Evolutionary conservation across 2,888 invertebrate species (phyloP).

Genomic region (Aphodius sticticus): DNA sequence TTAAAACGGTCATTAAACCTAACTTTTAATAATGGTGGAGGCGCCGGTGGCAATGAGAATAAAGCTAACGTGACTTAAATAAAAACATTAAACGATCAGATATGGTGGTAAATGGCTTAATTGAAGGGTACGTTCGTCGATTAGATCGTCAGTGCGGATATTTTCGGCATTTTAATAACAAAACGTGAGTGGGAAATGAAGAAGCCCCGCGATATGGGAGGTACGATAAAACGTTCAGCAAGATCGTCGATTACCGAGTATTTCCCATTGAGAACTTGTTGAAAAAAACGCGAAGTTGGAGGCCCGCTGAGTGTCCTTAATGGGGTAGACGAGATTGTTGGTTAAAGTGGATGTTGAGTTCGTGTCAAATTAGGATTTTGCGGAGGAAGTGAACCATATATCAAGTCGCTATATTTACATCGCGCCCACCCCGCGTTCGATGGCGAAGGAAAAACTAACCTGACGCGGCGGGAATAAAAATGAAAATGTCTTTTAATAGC

Average conservation of each 20-base stretch:
- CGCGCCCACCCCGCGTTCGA: not conserved
- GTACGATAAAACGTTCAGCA: not conserved
- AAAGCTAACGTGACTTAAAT: no score
- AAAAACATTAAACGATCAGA: no score
- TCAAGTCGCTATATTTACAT: slow-evolving; percentile 4
- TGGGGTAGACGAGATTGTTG: not conserved
- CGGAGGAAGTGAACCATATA: not conserved
- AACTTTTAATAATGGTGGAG: not conserved
- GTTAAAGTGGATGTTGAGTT: slow-evolving; percentile 4
- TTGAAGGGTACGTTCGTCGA: not conserved
- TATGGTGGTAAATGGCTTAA: no score
- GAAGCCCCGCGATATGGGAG: not conserved
- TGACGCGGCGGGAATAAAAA: not conserved
- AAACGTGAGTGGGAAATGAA: not conserved
- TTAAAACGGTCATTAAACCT: not conserved
- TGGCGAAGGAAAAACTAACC: not conserved
- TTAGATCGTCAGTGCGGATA: not conserved
- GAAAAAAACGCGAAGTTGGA: not conserved
- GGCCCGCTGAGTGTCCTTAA: not conserved
- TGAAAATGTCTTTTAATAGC: not conserved
- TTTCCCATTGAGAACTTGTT: not conserved
- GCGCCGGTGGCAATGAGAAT: not conserved
- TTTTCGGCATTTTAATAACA: not conserved
- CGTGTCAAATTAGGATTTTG: not conserved
- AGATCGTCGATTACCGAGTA: not conserved